Evolutionary conservation across 2,888 invertebrate species (phyloP), one percentile per base, ranked within the genome.

Genomic region (Nemotelus pantherinus): DNA sequence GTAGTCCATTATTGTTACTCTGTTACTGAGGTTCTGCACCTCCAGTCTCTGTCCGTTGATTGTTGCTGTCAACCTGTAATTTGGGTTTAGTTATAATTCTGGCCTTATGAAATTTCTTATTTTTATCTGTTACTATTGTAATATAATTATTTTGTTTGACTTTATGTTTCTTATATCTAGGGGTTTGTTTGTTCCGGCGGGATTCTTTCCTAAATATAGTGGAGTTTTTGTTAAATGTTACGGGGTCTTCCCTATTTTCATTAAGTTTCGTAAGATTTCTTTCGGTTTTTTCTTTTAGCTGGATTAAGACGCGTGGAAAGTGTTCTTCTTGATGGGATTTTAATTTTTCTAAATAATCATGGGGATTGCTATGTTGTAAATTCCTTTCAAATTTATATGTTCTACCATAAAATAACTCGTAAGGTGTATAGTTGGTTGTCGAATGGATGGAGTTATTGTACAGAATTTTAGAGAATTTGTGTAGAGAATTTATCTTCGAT

Each of bases 401-500:
- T 25, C 72, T 44, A 2, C 72, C 72, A 25, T 72, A 72, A 47
- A 72, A 72, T 3, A 72, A 10, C 45, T 72, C 72, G 45, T 6
- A 72, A 25, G 58, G 72, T 3, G 57, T 72, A 2, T 45, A 25
- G 44, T 72, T 72, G 6, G 72, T 72, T 9, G 45, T 45, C 25
- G 72, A 58, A 58, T 72, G 72, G 9, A 72, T 72, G 4, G 72
- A 44, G 45, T 72, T 57, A 39, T 72, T 72, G 9, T 72, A n/a
- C n/a, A n/a, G n/a, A n/a, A n/a, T n/a, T n/a, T n/a, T n/a, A n/a
- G n/a, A n/a, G n/a, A n/a, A n/a, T n/a, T n/a, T n/a, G n/a, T n/a
- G n/a, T n/a, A n/a, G 77, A 77, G 25, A 77, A 71, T 71, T 77
- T 77, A 44, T 71, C 72, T 10, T 50, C 71, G 10, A 71, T 63